These are phyloP conservation scores for Limnephilus marmoratus DNA, from an alignment of 2,888 invertebrate species.

Conservation along the genomic window DNA sequence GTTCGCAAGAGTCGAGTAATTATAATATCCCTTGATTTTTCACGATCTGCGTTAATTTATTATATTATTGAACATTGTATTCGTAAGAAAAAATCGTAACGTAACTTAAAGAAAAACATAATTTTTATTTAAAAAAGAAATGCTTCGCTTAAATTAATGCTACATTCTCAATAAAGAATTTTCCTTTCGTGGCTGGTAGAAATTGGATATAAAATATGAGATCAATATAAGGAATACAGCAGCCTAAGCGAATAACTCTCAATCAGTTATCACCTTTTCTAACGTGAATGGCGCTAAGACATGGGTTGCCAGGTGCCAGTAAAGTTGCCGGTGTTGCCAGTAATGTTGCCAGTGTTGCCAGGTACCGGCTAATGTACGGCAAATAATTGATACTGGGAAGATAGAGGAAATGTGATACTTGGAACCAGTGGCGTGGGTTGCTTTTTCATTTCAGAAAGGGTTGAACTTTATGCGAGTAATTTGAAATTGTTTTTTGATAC, in stretches of 20 bases:
- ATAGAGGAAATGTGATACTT: neutral
- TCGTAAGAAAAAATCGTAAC: neutral
- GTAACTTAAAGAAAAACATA: too few relatives aligned
- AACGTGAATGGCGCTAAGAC: slow-evolving; percentile 40
- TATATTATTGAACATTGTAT: too few relatives aligned
- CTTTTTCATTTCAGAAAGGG: neutral
- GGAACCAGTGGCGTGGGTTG: neutral
- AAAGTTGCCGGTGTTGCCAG: neutral
- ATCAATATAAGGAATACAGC: slow-evolving; percentile 28
- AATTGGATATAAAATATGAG: neutral
- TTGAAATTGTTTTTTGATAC: neutral
- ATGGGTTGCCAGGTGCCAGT: slow-evolving; percentile 22
- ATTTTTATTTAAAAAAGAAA: neutral
- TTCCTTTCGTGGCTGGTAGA: neutral
- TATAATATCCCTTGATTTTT: too few relatives aligned
- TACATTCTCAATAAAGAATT: neutral
- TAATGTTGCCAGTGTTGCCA: neutral
- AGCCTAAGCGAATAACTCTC: slow-evolving; percentile 5
- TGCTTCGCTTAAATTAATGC: neutral
- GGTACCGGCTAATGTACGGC: slow-evolving; percentile 18
- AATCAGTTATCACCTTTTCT: slow-evolving; percentile 30
- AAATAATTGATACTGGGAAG: slow-evolving; percentile 35
- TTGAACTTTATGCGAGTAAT: neutral
- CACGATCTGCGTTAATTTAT: too few relatives aligned
- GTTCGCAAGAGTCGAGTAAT: too few relatives aligned